Evolutionary conservation across 2,888 invertebrate species (phyloP).

Genomic region (Schizotus pectinicornis): DNA sequence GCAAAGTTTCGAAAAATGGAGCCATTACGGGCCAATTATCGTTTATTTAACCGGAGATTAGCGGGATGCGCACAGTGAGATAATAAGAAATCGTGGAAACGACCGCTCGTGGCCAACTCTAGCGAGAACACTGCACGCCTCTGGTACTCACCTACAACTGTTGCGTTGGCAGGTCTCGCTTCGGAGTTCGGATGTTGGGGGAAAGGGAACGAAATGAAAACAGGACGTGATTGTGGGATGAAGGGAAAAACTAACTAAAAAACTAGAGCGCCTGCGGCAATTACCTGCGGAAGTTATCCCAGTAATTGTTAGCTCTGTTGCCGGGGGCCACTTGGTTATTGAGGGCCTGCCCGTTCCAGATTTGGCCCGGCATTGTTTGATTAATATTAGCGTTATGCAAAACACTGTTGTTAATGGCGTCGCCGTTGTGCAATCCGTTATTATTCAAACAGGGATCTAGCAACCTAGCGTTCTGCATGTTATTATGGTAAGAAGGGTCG

Average conservation of each 20-base stretch:
- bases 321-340: constrained; percentile 93
- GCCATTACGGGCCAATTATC: too few species aligned
- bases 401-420: constrained; percentile 47
- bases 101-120: neutral
- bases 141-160: too few species aligned
- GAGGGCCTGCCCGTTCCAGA: constrained; percentile 64
- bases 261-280: constrained; percentile 23
- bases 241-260: constrained; percentile 16
- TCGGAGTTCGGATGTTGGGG: constrained; percentile 4
- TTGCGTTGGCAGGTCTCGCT: too few species aligned
- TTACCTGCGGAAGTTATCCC: constrained; percentile 94
- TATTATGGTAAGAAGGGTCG: constrained; percentile 47
- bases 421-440: constrained; percentile 33
- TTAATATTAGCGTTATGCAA: constrained; percentile 51
- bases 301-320: constrained; percentile 90
- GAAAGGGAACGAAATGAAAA: constrained; percentile 20
- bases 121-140: constrained; percentile 9
- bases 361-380: constrained; percentile 49
- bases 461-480: constrained; percentile 47
- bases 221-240: constrained; percentile 4
- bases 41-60: too few species aligned
- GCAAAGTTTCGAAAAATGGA: too few species aligned
- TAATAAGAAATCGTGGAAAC: neutral
- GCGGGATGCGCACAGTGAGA: too few species aligned
- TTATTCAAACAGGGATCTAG: constrained; percentile 53